Percentiles rank a stretch among this genome's conserved stretches.
Conservation (phyloP, 2,888 invertebrate genomes). For the Danaus chrysippus region DNA sequence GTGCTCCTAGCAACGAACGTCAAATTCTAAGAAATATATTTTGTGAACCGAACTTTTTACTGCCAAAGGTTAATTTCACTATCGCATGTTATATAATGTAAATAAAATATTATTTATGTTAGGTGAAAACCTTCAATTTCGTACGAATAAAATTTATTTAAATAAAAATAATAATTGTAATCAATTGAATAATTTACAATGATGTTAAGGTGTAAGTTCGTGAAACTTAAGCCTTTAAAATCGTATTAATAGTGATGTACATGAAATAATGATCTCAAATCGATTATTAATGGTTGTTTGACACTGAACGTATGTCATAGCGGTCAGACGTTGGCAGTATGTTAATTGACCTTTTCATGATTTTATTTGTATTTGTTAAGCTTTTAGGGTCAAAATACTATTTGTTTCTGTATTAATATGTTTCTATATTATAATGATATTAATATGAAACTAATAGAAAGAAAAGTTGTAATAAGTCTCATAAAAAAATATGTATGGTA, state of each 20-base stretch:
- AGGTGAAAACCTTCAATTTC: not conserved
- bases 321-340: not conserved
- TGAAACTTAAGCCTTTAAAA: not conserved
- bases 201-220: not conserved
- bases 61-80: constrained; percentile 17
- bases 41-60: constrained; percentile 12
- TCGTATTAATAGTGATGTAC: not conserved
- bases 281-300: not conserved
- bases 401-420: not conserved
- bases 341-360: not conserved
- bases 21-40: constrained; percentile 10
- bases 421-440: too few species aligned
- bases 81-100: constrained; percentile 4
- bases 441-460: too few species aligned
- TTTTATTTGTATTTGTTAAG: constrained; percentile 1
- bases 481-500: too few species aligned
- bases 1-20: not conserved
- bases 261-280: constrained; percentile 2
- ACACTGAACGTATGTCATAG: not conserved
- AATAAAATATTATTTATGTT: not conserved
- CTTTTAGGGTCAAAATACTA: not conserved
- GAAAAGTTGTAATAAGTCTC: too few species aligned
- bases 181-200: not conserved
- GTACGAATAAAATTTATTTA: not conserved
- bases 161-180: not conserved